Percentiles rank a stretch among this genome's conserved stretches.
Evolutionary conservation across 2,113 vertebrate genomes (phyloP).

Genomic region (Thymallus thymallus): DNA sequence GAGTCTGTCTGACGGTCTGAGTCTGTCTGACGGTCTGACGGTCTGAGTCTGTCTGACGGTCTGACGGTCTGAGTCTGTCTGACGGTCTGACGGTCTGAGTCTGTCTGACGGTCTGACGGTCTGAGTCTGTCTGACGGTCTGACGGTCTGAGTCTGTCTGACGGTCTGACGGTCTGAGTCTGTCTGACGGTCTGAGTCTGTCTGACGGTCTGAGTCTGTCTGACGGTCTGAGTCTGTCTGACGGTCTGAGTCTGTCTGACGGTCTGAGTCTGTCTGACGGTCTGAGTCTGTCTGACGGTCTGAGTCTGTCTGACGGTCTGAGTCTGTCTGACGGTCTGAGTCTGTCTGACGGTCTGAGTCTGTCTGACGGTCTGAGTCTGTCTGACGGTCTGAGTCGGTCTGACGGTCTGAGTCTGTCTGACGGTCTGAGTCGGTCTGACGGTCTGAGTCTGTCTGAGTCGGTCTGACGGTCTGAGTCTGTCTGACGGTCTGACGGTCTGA

Average conservation of each 20-base stretch:
- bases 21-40: conserved; percentile 7
- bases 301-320: too few relatives aligned
- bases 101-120: not conserved
- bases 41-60: not conserved
- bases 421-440: not conserved
- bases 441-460: not conserved
- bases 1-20: conserved; percentile 31
- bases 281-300: conserved; percentile 9
- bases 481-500: conserved; percentile 37
- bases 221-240: too few relatives aligned
- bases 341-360: conserved; percentile 28
- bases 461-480: not conserved
- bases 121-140: too few relatives aligned
- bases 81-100: not conserved
- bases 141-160: conserved; percentile 2
- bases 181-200: conserved; percentile 6
- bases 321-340: not conserved
- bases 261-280: conserved; percentile 26
- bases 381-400: not conserved
- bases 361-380: conserved; percentile 12
- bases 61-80: conserved; percentile 18
- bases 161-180: not conserved
- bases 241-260: not conserved
- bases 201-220: conserved; percentile 18
- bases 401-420: conserved; percentile 25